Percentiles rank a stretch among this genome's conserved stretches.
phyloP scores from a whole-genome alignment of 2,113 vertebrate species.

The Danio rerio region GRCz12tu NC_133180.1:62744001-62744500 shows the following conservation, averaged over 20 bases:
- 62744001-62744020: neutral
- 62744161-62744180: neutral
- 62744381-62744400: neutral
- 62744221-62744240: neutral
- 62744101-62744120: neutral
- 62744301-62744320: neutral
- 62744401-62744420: neutral
- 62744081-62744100: conserved; percentile 24
- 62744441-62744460: neutral
- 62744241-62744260: neutral
- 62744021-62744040: neutral
- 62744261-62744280: neutral
- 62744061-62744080: conserved; percentile 27
- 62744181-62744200: neutral
- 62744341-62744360: neutral
- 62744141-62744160: neutral
- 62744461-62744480: neutral
- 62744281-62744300: neutral
- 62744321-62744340: neutral
- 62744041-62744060: neutral
- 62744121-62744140: neutral
- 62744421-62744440: neutral
- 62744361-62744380: neutral
- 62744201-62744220: neutral
- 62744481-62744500: conserved; percentile 31